These are phyloP conservation scores for Drosophila guanche DNA, from an alignment of 1,140 invertebrate genomes.

Conservation along the genomic window DNA sequence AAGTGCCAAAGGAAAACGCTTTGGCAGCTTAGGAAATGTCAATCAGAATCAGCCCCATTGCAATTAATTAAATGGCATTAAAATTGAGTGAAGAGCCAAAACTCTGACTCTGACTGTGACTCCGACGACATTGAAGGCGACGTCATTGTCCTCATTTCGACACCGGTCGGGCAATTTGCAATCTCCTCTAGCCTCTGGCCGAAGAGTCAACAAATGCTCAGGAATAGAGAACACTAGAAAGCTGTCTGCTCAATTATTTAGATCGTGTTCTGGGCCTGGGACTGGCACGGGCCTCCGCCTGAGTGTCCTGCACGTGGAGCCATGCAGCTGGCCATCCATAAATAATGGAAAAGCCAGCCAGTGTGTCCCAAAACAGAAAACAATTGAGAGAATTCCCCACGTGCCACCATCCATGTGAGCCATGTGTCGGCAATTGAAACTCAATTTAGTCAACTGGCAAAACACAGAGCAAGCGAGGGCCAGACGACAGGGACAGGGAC, in stretches of 20 bases:
- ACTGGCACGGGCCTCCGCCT: too few relatives aligned
- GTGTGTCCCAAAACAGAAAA: slow-evolving; percentile 61
- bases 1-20: too few relatives aligned
- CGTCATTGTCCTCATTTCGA: slow-evolving; percentile 40
- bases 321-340: slow-evolving; percentile 58
- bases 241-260: slow-evolving; percentile 68
- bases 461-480: slow-evolving; percentile 13
- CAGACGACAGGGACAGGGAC: too few relatives aligned
- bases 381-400: slow-evolving; percentile 75
- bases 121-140: slow-evolving; percentile 17
- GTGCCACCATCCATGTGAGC: slow-evolving; percentile 45
- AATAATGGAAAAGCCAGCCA: slow-evolving; percentile 55
- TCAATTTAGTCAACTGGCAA: slow-evolving; percentile 77
- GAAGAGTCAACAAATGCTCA: slow-evolving; percentile 31
- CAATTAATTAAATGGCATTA: slow-evolving; percentile 59
- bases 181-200: not conserved
- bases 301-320: not conserved
- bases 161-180: not conserved
- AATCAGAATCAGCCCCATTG: slow-evolving; percentile 45
- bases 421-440: slow-evolving; percentile 79
- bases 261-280: slow-evolving; percentile 26
- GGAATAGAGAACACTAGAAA: slow-evolving; percentile 20
- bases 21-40: slow-evolving; percentile 34
- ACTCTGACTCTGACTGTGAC: not conserved
- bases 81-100: not conserved